Base-by-base conservation (phyloP, 2,888 invertebrate species). In the Teleiodes luculella region DNA sequence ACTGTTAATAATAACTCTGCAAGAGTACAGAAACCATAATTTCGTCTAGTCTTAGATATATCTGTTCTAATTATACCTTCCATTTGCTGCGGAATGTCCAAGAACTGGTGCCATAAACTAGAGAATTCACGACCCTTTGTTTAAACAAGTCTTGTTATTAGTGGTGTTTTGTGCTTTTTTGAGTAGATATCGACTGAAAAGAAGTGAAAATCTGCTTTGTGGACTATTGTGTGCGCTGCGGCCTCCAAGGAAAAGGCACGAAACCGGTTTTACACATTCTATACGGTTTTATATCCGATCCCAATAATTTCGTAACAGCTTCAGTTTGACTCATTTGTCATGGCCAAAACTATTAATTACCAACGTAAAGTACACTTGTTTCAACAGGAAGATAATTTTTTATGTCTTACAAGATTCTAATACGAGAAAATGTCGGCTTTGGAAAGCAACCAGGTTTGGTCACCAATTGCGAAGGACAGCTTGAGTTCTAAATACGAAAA, bases 101-200 rank as follows among this genome's bases (percentile, higher is more conserved):
- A 66, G 74, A 79, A 76, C 72, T 65, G 4, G 86, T 87, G 86
- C 83, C 86, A 84, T 89, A 82, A 87, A 81, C 74, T 71, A 71
- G 71, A 72, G 76, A 75, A 76, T 80, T 72, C 68, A 83, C 75
- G 75, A 73, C 72, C 76, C 87, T 89, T 89, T 88, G 86, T 88
- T 82, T 73, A 64, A 65, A 68, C 74, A 72, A 70, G 63, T 57
- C 65, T 69, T 67, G 67, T 70, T 78, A 72, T 67, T 68, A 60
- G 18, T 51, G 31, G n/a, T 5, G 39, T 41, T 41, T 33, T 33
- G 63, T 70, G 74, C 67, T 68, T 67, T 63, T 53, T 59, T 58
- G 57, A 59, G 59, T 56, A 66, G 57, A 57, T 60, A 59, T 61
- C 52, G n/a, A 58, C 56, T 56, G 57, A 47, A 63, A 66, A 67